Evolutionary conservation across 2,888 invertebrate species (phyloP).

Genomic region (Linyphia triangularis): DNA sequence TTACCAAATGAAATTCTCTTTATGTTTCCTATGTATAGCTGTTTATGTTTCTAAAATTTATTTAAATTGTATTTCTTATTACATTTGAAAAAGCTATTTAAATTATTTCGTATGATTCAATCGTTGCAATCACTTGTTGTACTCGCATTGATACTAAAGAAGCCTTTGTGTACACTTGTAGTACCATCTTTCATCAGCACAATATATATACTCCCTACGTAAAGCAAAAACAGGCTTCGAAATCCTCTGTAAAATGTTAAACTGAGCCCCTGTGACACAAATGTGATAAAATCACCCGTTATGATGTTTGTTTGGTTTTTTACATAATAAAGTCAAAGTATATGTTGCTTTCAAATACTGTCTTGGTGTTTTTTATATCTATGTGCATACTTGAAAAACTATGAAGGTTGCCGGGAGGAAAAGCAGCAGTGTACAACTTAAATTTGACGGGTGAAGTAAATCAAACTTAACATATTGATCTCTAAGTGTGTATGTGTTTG

Average conservation of each 20-base stretch:
- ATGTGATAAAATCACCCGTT: slow-evolving; percentile 72
- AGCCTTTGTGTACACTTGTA: slow-evolving; percentile 62
- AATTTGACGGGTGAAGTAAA: no score
- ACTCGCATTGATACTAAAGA: slow-evolving; percentile 40
- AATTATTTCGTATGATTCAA: slow-evolving; percentile 1
- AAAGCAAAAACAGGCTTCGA: slow-evolving; percentile 55
- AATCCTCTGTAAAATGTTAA: slow-evolving; percentile 64
- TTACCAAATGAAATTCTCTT: neutral
- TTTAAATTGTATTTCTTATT: neutral
- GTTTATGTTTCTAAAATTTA: neutral
- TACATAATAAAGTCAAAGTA: slow-evolving; percentile 74
- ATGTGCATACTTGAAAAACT: no score
- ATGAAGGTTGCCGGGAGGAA: no score
- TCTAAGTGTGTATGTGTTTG: no score
- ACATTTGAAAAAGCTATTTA: neutral
- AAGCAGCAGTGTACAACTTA: no score
- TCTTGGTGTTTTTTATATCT: neutral
- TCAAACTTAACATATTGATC: no score
- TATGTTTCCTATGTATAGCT: neutral
- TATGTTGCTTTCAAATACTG: slow-evolving; percentile 68
- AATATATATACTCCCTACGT: slow-evolving; percentile 54
- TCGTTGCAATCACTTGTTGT: slow-evolving; percentile 51
- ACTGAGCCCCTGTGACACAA: slow-evolving; percentile 67
- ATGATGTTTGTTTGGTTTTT: slow-evolving; percentile 72
- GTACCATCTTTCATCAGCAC: slow-evolving; percentile 61